Conservation (phyloP, 2,113 vertebrate genomes). For the Chionomys nivalis region DNA sequence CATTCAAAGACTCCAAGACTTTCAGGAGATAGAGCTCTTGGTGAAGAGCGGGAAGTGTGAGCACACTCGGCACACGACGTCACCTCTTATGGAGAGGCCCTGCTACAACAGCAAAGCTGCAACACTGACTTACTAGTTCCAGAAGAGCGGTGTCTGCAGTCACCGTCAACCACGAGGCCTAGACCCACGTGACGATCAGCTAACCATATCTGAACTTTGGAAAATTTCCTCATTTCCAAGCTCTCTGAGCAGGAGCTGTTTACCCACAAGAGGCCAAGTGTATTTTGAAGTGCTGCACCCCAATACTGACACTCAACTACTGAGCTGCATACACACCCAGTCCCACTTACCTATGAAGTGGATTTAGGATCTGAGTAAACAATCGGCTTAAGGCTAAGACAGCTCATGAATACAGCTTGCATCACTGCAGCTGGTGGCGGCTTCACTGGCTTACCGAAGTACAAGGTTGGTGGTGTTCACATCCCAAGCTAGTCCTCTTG, state of each 20-base stretch:
- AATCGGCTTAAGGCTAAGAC: background rate
- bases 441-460: background rate
- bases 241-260: background rate
- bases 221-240: background rate
- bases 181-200: background rate
- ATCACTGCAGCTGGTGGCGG: background rate
- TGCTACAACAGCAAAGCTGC: constrained; percentile 93
- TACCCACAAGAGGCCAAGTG: background rate
- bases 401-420: background rate
- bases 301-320: background rate
- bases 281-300: background rate
- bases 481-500: background rate
- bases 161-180: background rate
- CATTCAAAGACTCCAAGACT: constrained; percentile 93
- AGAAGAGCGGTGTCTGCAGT: background rate
- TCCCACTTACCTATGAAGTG: background rate
- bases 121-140: constrained; percentile 84
- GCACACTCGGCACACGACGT: constrained; percentile 68
- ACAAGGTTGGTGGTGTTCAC: background rate
- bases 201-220: background rate
- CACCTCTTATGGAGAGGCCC: constrained; percentile 84
- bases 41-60: constrained; percentile 83
- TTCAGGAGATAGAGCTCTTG: constrained; percentile 93
- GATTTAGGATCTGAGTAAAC: background rate
- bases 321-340: background rate